phyloP scores from a whole-genome alignment of 2,113 vertebrate genomes.

The Sinocyclocheilus rhinocerous region DNA sequence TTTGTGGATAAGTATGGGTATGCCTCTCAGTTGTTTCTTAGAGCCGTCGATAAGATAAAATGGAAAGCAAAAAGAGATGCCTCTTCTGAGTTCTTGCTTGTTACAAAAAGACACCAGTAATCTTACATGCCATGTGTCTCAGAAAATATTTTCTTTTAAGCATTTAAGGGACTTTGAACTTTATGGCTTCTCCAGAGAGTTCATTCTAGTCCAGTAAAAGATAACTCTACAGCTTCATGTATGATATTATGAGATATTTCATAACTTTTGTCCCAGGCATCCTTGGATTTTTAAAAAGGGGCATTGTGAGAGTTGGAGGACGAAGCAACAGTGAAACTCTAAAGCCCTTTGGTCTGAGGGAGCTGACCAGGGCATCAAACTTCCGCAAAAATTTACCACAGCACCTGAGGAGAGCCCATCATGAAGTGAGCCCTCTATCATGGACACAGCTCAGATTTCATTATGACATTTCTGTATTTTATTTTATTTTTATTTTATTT shows the following conservation, averaged over 20 bases:
- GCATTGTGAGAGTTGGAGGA: slow-evolving; percentile 89
- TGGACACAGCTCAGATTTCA: background rate
- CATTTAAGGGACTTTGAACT: background rate
- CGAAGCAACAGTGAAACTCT: slow-evolving; percentile 87
- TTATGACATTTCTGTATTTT: background rate
- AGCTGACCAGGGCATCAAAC: slow-evolving; percentile 70
- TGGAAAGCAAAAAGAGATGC: background rate
- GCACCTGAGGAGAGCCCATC: slow-evolving; percentile 73
- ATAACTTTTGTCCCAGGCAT: slow-evolving; percentile 77
- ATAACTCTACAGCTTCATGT: background rate
- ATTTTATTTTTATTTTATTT: background rate
- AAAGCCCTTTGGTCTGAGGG: slow-evolving; percentile 82
- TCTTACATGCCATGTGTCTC: background rate
- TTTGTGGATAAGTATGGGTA: too few relatives aligned
- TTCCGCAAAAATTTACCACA: slow-evolving; percentile 66
- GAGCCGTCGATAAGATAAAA: background rate
- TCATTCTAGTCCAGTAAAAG: background rate
- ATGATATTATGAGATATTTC: background rate
- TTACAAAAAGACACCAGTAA: background rate
- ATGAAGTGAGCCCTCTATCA: slow-evolving; percentile 69
- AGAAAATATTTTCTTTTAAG: background rate
- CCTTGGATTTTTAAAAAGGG: slow-evolving; percentile 73
- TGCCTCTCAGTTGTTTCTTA: background rate
- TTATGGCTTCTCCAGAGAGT: background rate
- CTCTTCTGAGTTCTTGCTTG: too few relatives aligned